A percentile compares a stretch with the other conserved stretches of the same genome.
phyloP scores from a whole-genome alignment of 2,113 vertebrate genomes.

The Paracanthobrama guichenoti region DNA sequence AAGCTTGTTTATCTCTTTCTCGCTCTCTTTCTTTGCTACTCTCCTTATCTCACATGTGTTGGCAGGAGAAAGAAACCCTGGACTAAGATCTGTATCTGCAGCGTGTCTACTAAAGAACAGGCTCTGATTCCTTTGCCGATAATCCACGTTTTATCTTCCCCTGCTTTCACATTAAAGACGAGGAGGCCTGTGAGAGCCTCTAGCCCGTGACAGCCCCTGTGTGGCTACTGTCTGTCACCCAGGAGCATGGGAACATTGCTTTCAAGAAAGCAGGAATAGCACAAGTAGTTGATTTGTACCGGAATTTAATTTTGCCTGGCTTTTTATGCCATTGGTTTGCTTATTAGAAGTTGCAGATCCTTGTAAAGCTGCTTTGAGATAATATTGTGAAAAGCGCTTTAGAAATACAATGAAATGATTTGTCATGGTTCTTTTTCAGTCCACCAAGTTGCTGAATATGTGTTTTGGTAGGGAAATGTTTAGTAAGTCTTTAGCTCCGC shows the following conservation, averaged over 20 bases:
- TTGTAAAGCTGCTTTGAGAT: background rate
- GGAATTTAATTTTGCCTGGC: background rate
- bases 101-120: slow-evolving; percentile 51
- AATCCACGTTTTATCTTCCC: slow-evolving; percentile 49
- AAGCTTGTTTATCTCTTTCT: slow-evolving; percentile 29
- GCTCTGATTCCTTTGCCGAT: slow-evolving; percentile 46
- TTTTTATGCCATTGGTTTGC: background rate
- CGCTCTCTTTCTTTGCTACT: slow-evolving; percentile 38
- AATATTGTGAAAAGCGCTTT: background rate
- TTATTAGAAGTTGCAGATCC: background rate
- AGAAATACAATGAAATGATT: background rate
- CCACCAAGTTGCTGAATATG: background rate
- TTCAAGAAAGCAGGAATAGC: background rate
- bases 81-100: slow-evolving; percentile 54
- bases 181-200: background rate
- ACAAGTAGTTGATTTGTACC: background rate
- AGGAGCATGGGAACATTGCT: slow-evolving; percentile 19
- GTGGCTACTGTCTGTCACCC: slow-evolving; percentile 25
- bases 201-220: slow-evolving; percentile 24
- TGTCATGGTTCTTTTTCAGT: no score
- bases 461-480: background rate
- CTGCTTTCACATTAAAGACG: slow-evolving; percentile 35
- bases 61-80: slow-evolving; percentile 41
- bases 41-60: slow-evolving; percentile 20
- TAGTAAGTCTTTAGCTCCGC: background rate